Conservation (phyloP, 2,113 vertebrate species). For the Eudyptes chrysolophus region DNA sequence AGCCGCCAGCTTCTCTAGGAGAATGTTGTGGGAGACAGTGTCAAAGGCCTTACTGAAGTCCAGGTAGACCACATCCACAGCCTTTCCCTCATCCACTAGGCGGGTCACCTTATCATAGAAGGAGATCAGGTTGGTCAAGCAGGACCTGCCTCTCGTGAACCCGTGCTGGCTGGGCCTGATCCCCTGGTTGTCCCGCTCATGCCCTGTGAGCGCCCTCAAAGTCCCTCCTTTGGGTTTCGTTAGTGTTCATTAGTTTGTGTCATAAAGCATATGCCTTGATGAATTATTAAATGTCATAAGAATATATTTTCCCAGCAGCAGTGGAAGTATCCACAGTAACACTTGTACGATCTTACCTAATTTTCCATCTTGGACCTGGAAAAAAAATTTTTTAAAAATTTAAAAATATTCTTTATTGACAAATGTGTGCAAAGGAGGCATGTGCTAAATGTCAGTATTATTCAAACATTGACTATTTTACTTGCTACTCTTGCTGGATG, state of each 20-base stretch:
- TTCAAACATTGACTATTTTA: background rate
- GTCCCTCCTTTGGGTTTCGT: background rate
- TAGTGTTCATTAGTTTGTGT: background rate
- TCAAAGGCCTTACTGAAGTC: too few relatives aligned
- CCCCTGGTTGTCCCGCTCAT: too few relatives aligned
- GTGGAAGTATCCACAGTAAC: background rate
- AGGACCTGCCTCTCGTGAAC: too few relatives aligned
- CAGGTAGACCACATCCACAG: too few relatives aligned
- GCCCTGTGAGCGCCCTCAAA: too few relatives aligned
- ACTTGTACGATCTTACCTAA: background rate
- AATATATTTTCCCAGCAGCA: background rate
- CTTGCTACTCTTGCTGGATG: background rate
- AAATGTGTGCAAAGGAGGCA: background rate
- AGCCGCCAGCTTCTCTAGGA: too few relatives aligned
- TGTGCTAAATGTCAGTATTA: background rate
- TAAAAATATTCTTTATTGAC: background rate
- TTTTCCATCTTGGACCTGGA: background rate
- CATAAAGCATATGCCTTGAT: background rate
- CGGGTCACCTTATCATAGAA: too few relatives aligned
- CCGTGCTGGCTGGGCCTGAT: too few relatives aligned
- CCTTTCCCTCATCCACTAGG: too few relatives aligned
- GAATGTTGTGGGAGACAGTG: too few relatives aligned
- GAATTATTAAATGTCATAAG: slow-evolving; percentile 3
- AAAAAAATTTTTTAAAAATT: background rate
- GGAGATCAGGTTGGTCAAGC: too few relatives aligned